Percentiles rank a stretch among this genome's conserved stretches.
These are phyloP conservation scores for Mus minutoides DNA, from an alignment of 2,797 vertebrate species.

Conservation along the genomic window DNA sequence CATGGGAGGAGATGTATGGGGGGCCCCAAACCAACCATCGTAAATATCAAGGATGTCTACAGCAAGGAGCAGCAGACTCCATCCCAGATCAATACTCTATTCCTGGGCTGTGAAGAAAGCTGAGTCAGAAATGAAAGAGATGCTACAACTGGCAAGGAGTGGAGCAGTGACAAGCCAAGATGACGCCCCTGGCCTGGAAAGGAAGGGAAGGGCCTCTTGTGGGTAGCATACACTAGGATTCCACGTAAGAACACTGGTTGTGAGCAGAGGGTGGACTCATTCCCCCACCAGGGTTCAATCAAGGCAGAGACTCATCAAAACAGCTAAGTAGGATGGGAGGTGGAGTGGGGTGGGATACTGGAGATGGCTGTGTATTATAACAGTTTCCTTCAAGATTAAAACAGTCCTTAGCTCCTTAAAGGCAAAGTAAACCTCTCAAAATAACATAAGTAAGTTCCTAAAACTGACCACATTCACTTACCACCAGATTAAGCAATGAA, in stretches of 20 bases:
- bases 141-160: not conserved
- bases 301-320: not conserved
- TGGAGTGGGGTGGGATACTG: accelerated
- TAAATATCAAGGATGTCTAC: not conserved
- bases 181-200: not conserved
- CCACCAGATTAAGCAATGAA: not conserved
- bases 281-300: not conserved
- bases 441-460: not conserved
- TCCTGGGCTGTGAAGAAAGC: not conserved
- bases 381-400: not conserved
- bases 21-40: not conserved
- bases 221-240: not conserved
- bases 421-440: not conserved
- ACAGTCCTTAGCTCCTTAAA: not conserved
- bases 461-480: not conserved
- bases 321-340: not conserved
- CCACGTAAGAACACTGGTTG: not conserved
- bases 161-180: not conserved
- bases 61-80: not conserved
- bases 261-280: not conserved
- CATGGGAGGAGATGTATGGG: too few species aligned
- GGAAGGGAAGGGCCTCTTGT: not conserved
- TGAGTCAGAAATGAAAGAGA: not conserved
- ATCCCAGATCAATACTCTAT: accelerated
- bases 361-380: not conserved